Evolutionary conservation across 2,797 vertebrate species (phyloP).

Genomic region (Paramormyrops hopkinsi): DNA sequence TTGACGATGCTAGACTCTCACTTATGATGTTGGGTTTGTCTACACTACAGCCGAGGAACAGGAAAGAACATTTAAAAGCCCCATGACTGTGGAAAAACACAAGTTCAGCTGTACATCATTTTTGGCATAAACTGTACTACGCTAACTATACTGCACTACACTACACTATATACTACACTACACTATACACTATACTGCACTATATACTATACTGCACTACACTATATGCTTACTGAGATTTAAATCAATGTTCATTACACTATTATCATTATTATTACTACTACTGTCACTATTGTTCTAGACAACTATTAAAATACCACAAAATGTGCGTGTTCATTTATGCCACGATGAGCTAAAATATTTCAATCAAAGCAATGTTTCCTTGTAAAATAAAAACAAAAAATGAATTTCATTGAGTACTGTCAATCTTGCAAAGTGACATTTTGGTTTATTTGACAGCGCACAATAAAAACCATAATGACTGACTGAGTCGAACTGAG

Average conservation of each 20-base stretch:
- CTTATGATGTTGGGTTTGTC: neutral
- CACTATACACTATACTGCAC: neutral
- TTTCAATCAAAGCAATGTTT: neutral
- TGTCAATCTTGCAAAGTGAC: neutral
- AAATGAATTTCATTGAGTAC: neutral
- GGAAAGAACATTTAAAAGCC: neutral
- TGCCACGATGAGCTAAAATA: neutral
- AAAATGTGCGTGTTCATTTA: neutral
- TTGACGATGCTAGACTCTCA: constrained; percentile 6
- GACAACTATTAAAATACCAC: neutral
- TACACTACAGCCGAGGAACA: neutral
- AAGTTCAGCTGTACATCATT: neutral
- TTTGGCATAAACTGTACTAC: neutral
- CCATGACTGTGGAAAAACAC: neutral
- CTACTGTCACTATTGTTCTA: neutral
- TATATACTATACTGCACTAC: neutral
- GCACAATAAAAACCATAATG: neutral
- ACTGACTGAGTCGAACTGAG: neutral
- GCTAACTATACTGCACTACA: neutral
- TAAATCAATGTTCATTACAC: neutral
- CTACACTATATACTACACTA: neutral
- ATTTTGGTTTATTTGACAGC: neutral
- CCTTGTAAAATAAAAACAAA: neutral
- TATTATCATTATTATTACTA: neutral
- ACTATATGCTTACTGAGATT: neutral